Evolutionary conservation across 1,140 invertebrate genomes (phyloP), one percentile per base, ranked within the genome.

Genomic region (Trichomalopsis sarcophagae): DNA sequence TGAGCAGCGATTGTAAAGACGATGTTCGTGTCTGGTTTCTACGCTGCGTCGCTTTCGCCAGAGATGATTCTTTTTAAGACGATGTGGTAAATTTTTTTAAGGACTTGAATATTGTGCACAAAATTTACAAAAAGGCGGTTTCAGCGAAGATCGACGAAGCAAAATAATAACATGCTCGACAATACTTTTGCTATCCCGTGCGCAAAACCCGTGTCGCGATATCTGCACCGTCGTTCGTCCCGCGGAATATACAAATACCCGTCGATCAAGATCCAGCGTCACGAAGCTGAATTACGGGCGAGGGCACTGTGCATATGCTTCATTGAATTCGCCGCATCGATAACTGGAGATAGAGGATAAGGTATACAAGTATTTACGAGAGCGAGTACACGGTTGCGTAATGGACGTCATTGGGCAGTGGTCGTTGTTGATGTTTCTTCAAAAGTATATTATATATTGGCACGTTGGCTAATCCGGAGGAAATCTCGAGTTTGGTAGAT

Each of bases 211-310:
- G 55, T 7, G 55, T n/a, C 55, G n/a, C 21, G 55, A 62, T 62
- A 62, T 62, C 55, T 62, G 55, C 55, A 6, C 55, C 3, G 55
- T 62, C 55, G 55, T 1, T 55, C 17, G 21, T 21, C 17, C 55
- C n/a, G 2, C 55, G 55, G 2, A n/a, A n/a, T 17, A 62, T 62
- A 21, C 21, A 5, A 0, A 50, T 14, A 17, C 27, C 50, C 47
- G 81, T 82, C 81, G 81, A 82, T 82, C 81, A 77, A 81, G 80
- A 86, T 81, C 27, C n/a, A 73, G 55, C 79, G 44, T 66, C 50
- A 44, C 55, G 55, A 68, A 23, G 55, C n/a, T 81, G 78, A 81
- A 85, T 73, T 71, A 81, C 68, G 68, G 44, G 68, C 23, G 47
- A 50, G 68, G 11, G 5, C 13, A 44, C 23, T 5, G 30, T n/a